phyloP scores from a whole-genome alignment of 2,797 vertebrate genomes.

The Tokudaia tokunoshimensis region DNA sequence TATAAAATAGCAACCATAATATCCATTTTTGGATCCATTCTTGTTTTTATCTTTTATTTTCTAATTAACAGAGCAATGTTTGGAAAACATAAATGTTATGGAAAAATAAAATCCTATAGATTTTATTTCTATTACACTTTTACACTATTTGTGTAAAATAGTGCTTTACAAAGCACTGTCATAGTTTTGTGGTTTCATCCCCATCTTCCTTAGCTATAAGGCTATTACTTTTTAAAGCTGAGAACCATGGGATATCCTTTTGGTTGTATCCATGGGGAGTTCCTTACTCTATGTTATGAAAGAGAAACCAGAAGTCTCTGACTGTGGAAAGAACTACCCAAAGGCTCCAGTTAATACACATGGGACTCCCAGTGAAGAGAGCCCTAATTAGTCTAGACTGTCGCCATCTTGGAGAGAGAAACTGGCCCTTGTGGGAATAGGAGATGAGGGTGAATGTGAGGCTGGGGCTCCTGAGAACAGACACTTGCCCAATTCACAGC shows the following conservation, averaged over 20 bases:
- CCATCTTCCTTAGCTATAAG: conserved; percentile 6
- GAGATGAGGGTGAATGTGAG: not conserved
- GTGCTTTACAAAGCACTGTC: not conserved
- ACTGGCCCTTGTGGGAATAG: not conserved
- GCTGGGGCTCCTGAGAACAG: not conserved
- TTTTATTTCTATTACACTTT: not conserved
- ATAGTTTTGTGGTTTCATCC: not conserved
- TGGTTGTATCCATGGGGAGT: conserved; percentile 25
- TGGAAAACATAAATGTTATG: conserved; percentile 30
- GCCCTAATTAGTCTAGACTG: not conserved
- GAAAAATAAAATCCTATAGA: conserved; percentile 31
- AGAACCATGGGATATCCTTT: conserved; percentile 21
- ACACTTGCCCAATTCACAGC: not conserved
- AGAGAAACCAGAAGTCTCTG: conserved; percentile 44
- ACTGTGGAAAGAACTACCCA: conserved; percentile 24
- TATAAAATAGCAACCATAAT: not conserved
- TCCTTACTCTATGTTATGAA: not conserved
- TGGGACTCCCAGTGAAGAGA: not conserved
- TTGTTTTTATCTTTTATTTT: conserved; percentile 23
- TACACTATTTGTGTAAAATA: not conserved
- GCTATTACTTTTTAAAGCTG: conserved; percentile 32
- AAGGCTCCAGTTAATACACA: not conserved
- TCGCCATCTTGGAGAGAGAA: conserved; percentile 34
- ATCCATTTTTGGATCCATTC: not conserved
- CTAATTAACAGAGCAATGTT: conserved; percentile 32